Evolutionary conservation across 2,797 vertebrate genomes (phyloP).

Genomic region (Sebastes steindachneri): DNA sequence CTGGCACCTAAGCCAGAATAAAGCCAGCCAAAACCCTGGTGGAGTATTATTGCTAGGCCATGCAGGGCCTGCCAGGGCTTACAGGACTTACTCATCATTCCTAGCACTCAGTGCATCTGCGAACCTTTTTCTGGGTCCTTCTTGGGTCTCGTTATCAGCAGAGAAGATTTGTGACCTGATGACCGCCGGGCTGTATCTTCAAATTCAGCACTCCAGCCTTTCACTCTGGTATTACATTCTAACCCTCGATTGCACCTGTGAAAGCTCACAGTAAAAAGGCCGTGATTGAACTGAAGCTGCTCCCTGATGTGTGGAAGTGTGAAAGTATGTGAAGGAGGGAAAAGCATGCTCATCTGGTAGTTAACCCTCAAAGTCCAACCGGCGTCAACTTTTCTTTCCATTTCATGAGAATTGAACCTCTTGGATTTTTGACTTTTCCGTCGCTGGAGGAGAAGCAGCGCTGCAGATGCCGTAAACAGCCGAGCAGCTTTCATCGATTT

Average conservation of each 20-base stretch:
- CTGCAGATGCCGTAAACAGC: not conserved
- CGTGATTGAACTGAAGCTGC: conserved; percentile 8
- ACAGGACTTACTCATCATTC: conserved; percentile 37
- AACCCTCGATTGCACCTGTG: conserved; percentile 20
- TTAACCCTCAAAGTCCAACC: not conserved
- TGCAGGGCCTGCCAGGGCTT: conserved; percentile 10
- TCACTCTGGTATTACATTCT: conserved; percentile 9
- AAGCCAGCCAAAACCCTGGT: conserved; percentile 25
- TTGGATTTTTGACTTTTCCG: not conserved
- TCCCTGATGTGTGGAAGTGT: not conserved
- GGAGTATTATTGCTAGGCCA: conserved; percentile 20
- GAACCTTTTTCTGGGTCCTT: conserved; percentile 1
- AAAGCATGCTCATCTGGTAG: not conserved
- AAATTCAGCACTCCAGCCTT: conserved; percentile 15
- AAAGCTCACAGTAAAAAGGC: conserved; percentile 14
- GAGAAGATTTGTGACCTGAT: conserved; percentile 47
- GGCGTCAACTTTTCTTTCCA: not conserved
- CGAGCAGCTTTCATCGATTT: not conserved
- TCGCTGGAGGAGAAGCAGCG: not conserved
- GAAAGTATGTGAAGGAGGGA: not conserved
- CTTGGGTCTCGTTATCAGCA: conserved; percentile 16
- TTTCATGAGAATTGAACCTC: not conserved
- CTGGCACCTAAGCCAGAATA: conserved; percentile 26
- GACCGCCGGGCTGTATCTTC: conserved; percentile 13
- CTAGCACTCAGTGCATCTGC: conserved; percentile 17